Evolutionary conservation across 2,113 vertebrate species (phyloP).

Genomic region (Gymnogyps californianus): DNA sequence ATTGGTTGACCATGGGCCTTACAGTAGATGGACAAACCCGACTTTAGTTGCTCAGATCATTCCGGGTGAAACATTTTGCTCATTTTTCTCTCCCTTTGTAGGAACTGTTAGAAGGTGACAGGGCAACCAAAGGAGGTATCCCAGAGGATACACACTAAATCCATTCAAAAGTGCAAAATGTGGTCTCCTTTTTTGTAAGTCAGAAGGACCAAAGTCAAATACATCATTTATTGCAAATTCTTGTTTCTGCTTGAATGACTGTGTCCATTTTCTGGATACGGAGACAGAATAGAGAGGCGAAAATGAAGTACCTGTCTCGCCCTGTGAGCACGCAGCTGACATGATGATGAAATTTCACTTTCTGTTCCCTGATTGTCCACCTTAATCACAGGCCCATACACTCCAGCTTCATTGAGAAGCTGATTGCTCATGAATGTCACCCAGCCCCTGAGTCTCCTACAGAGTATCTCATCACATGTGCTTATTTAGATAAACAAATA

Average conservation of each 20-base stretch:
- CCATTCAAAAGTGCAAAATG: neutral
- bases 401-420: slow-evolving; percentile 44
- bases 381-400: slow-evolving; percentile 20
- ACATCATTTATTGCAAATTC: slow-evolving; percentile 10
- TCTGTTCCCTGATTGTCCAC: slow-evolving; percentile 31
- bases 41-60: neutral
- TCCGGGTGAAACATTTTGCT: neutral
- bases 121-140: neutral
- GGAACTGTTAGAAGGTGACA: neutral
- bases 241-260: slow-evolving; percentile 17
- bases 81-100: neutral
- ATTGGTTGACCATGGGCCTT: neutral
- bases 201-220: slow-evolving; percentile 34
- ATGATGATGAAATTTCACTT: slow-evolving; percentile 19
- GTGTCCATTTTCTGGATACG: neutral
- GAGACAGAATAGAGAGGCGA: neutral
- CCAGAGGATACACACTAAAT: neutral
- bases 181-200: neutral
- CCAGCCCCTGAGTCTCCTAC: neutral
- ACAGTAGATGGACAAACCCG: neutral
- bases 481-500: slow-evolving; percentile 52
- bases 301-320: neutral
- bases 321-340: neutral
- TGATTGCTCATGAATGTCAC: slow-evolving; percentile 60
- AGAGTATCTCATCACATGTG: neutral